Percentiles rank a stretch among this genome's conserved stretches.
phyloP scores from a whole-genome alignment of 2,113 vertebrate genomes.

The Semnornis frantzii region DNA sequence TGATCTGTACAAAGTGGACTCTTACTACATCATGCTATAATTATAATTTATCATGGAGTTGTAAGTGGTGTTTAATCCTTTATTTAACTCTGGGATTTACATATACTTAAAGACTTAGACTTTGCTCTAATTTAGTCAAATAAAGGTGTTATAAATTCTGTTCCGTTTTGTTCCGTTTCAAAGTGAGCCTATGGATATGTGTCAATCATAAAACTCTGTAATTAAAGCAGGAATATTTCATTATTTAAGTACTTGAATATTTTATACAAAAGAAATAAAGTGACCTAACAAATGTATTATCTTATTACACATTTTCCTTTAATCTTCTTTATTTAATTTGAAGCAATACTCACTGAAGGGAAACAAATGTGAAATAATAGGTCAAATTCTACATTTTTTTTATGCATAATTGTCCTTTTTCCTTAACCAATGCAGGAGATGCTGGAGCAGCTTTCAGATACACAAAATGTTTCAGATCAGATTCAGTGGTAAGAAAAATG shows the following conservation, averaged over 20 bases:
- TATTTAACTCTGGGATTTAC: neutral
- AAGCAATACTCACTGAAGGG: neutral
- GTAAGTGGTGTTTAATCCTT: neutral
- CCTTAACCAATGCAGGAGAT: neutral
- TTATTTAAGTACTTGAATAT: neutral
- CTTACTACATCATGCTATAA: neutral
- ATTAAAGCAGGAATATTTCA: neutral
- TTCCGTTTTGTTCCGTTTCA: neutral
- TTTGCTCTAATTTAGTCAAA: neutral
- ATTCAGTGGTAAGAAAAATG: neutral
- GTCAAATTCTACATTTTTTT: neutral
- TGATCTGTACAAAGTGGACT: neutral
- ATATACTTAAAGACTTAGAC: neutral
- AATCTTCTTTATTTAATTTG: neutral
- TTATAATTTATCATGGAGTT: neutral
- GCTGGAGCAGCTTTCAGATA: neutral
- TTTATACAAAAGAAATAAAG: neutral
- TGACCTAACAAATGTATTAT: neutral
- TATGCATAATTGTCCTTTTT: neutral
- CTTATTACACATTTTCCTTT: neutral
- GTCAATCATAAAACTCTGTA: neutral
- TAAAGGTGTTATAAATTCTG: neutral
- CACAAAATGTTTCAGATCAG: neutral
- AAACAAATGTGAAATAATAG: neutral
- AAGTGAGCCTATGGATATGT: neutral